Evolutionary conservation across 2,888 invertebrate genomes (phyloP).

Genomic region (Dorcus parallelipipedus): DNA sequence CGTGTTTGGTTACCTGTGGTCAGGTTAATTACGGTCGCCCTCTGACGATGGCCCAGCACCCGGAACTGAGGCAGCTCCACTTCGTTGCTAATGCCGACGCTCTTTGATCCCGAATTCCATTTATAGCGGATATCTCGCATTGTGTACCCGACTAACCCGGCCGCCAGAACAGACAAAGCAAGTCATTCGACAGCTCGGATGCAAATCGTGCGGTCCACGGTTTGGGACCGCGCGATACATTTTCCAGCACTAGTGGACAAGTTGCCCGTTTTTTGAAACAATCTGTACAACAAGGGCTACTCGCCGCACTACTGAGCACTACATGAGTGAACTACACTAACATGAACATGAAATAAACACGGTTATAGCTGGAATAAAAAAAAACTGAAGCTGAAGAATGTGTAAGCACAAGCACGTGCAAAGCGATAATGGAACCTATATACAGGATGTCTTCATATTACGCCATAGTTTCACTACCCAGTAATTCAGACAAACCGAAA

Average conservation of each 20-base stretch:
- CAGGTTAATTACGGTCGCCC: conserved; percentile 89
- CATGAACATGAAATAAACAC: conserved; percentile 27
- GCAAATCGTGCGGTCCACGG: conserved; percentile 14
- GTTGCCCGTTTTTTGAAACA: conserved; percentile 16
- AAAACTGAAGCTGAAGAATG: conserved; percentile 18
- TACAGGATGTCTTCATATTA: not conserved
- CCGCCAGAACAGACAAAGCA: conserved; percentile 51
- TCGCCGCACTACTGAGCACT: conserved; percentile 26
- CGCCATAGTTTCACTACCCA: no score
- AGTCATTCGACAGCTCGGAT: conserved; percentile 44
- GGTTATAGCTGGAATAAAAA: conserved; percentile 22
- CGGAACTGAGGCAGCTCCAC: conserved; percentile 96
- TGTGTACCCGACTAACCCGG: conserved; percentile 86
- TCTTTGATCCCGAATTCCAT: conserved; percentile 90
- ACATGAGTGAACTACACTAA: conserved; percentile 28
- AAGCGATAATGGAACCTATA: conserved; percentile 29
- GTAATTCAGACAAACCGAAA: no score
- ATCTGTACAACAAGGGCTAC: conserved; percentile 14
- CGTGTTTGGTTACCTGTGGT: conserved; percentile 82
- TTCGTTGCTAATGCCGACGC: conserved; percentile 93
- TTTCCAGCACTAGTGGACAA: conserved; percentile 24
- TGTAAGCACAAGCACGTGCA: conserved; percentile 41
- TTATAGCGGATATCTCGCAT: conserved; percentile 96
- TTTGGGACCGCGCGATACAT: conserved; percentile 20
- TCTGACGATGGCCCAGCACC: conserved; percentile 93